Base-by-base conservation (phyloP, 30 jellyfish, hydroid and myxozoan species). In the Hydractinia echinata region DNA sequence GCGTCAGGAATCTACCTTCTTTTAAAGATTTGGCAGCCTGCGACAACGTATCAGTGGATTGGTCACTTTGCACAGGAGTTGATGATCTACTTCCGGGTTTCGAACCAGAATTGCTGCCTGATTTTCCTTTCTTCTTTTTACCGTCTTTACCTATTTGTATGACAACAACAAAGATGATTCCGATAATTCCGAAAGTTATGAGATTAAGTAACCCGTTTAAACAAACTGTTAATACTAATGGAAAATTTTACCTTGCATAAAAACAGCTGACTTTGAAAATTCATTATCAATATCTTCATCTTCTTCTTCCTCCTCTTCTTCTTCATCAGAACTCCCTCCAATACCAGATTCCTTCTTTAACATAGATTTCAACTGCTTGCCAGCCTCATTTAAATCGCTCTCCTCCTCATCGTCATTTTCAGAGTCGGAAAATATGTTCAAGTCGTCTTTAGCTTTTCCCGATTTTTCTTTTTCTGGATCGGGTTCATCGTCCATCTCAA, bases 11-110 rank as follows among this genome's bases (percentile, higher is more conserved):
- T 64, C 39, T 64, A 64, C 74, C 74, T 64, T 64, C 85, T 77
- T 77, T 77, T 10, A 77, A 54, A 9, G 78, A 53, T 5, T 77
- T 77, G 3, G 74, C 85, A 51, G 85, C 82, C 60, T 77, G 85
- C 1, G 48, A 18, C 16, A 77, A 55, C 21, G 79, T 77, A 51
- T 77, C 85, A 10, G 85, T 7, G 0, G 85, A 44, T 61, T 21
- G 79, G 4, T 77, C 80, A 54, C 0, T 16, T 77, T 77, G 85
- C 55, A 77, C 85, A 0, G 98, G 98, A 4, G 98, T 92, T 58
- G 92, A 89, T 7, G 98, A 92, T n/a, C 98, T 91, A 61, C 98
- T 92, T 68, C 95, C 87, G 71, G 96, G 92, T 13, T 81, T 80
- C 6, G 98, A 92, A 1, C 95, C 96, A 7, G 96, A 86, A 49